Base-by-base conservation (phyloP, 1,140 invertebrate species). In the Drosophila sp. region DNA sequence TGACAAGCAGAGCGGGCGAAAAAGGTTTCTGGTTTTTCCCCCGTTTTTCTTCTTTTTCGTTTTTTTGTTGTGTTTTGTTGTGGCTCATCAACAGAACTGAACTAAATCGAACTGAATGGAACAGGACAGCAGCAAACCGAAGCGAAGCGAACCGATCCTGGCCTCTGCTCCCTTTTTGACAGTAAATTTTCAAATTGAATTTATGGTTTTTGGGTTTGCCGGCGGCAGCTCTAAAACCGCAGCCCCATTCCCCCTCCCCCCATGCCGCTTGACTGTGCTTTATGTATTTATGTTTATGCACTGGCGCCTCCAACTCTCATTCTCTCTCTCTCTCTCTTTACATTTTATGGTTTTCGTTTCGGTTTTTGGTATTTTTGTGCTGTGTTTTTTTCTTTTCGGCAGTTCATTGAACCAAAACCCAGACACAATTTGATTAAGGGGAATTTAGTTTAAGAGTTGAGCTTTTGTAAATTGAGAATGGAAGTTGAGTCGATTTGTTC, bases 181-280 rank as follows among this genome's bases (percentile, higher is more conserved):
- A 81, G 62, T 85, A 85, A 85, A 85, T 85, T 85, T 76, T 85
- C 74, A 78, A 85, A 85, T 85, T 85, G 81, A 85, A 85, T 85
- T 85, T 85, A 86, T 85, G 79, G 74, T 73, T 78, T 78, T 80
- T 65, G 54, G 77, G 79, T 76, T 60, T 41, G 56, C 56, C 55
- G 33, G 30, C 41, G 35, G 55, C 8, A 10, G 32, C 38, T 44
- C 72, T 67, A 57, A 38, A 55, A 54, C 64, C 41, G 27, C 38
- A 30, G 27, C 35, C 38, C 41, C 23, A 29, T 3, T 10, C 44
- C 64, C 47, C 17, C 11, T 2, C 23, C 29, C n/a, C 11, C n/a
- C 33, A 7, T 44, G 41, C 33, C 66, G 27, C 63, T 50, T 50
- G 23, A 50, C n/a, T 50, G 23, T 50, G 25, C 44, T 73, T 76